These are phyloP conservation scores for Gymnosoma rotundatum DNA, from an alignment of 2,888 invertebrate genomes.

Conservation along the genomic window DNA sequence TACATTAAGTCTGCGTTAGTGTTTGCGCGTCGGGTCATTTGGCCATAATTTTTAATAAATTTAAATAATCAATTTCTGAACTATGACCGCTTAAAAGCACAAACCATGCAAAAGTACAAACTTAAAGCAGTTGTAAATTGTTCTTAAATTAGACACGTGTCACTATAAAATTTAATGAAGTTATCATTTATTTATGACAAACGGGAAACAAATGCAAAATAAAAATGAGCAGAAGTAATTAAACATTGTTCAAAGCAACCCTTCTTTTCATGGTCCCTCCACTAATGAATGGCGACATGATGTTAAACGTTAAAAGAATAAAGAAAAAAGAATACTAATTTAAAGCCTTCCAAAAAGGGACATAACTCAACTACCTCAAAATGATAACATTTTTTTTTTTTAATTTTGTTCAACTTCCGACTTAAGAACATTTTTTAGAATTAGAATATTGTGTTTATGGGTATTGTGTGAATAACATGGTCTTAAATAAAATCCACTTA, in stretches of 20 bases:
- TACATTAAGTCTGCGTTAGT: slow-evolving; percentile 5
- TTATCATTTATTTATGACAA: slow-evolving; percentile 54
- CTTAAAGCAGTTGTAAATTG: slow-evolving; percentile 23
- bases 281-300: not conserved
- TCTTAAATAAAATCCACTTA: slow-evolving; percentile 27
- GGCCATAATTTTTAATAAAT: slow-evolving; percentile 54
- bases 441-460: not conserved
- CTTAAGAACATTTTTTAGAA: slow-evolving; percentile 1
- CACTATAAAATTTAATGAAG: slow-evolving; percentile 61
- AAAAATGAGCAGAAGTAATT: slow-evolving; percentile 7
- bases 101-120: too few relatives aligned
- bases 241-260: slow-evolving; percentile 6
- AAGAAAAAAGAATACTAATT: not conserved
- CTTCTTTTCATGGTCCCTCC: not conserved
- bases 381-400: slow-evolving; percentile 24
- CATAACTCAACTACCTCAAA: not conserved
- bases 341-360: slow-evolving; percentile 6
- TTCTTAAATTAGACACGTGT: slow-evolving; percentile 47
- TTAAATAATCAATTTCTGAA: slow-evolving; percentile 46
- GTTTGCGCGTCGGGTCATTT: slow-evolving; percentile 19
- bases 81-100: not conserved
- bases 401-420: slow-evolving; percentile 47
- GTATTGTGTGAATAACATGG: not conserved
- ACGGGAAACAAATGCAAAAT: not conserved
- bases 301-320: slow-evolving; percentile 3